These are phyloP conservation scores for Botia almorhae DNA, from an alignment of 2,797 vertebrate genomes.

Conservation along the genomic window DNA sequence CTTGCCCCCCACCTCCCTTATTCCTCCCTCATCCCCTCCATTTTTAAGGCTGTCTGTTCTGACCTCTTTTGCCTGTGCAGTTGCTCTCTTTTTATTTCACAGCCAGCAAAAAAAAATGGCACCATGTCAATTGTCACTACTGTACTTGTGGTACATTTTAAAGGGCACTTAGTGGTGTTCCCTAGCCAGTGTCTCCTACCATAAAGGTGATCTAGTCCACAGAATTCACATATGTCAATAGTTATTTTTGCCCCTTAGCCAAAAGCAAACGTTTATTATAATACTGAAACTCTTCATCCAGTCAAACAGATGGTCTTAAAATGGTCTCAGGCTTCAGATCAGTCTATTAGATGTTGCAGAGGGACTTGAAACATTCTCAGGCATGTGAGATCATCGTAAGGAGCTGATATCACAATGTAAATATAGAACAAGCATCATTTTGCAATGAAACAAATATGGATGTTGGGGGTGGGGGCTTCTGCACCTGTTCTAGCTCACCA, in stretches of 20 bases:
- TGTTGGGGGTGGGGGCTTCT: constrained; percentile 57
- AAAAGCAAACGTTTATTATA: neutral
- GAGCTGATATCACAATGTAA: constrained; percentile 79
- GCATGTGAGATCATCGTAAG: constrained; percentile 68
- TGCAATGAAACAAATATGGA: constrained; percentile 76
- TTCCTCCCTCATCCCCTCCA: constrained; percentile 22
- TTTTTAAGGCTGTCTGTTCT: constrained; percentile 39
- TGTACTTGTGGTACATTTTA: constrained; percentile 38
- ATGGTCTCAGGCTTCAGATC: neutral
- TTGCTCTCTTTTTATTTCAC: constrained; percentile 30
- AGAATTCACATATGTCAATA: neutral
- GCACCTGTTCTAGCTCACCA: constrained; percentile 74
- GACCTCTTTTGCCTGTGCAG: neutral
- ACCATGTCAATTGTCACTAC: constrained; percentile 36
- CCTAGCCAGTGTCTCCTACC: neutral
- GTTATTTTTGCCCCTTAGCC: neutral
- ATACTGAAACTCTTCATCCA: neutral
- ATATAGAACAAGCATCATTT: constrained; percentile 79
- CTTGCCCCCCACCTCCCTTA: constrained; percentile 57
- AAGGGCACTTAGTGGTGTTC: constrained; percentile 8
- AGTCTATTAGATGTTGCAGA: constrained; percentile 5
- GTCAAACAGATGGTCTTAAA: neutral
- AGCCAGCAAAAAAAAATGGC: neutral
- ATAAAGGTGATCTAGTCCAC: neutral
- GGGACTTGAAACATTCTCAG: constrained; percentile 38